Conservation (phyloP, 2,113 vertebrate species). For the Desmodus rotundus region DNA sequence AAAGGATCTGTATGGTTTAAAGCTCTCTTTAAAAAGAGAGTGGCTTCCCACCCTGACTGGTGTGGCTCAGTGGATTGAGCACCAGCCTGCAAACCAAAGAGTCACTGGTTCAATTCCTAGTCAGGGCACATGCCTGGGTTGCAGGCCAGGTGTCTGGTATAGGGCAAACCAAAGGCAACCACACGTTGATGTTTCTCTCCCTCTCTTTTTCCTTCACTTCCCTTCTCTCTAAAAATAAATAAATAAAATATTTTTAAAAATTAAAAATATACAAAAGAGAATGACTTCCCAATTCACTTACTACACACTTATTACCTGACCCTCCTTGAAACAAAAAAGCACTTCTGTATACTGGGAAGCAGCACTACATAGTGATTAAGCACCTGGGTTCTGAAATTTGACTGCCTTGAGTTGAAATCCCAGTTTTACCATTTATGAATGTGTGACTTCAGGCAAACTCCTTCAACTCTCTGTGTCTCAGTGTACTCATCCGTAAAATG, state of each 20-base stretch:
- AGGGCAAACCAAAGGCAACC: no score
- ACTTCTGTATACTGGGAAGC: not conserved
- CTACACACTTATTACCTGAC: not conserved
- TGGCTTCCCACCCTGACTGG: not conserved
- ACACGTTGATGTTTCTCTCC: no score
- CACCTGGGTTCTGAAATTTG: not conserved
- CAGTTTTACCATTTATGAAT: not conserved
- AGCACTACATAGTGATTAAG: not conserved
- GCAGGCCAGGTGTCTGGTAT: no score
- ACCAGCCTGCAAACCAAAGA: no score
- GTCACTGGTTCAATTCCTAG: no score
- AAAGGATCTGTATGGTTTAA: not conserved
- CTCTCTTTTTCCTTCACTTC: no score
- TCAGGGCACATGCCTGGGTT: no score
- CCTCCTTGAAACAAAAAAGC: not conserved
- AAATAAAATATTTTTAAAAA: no score
- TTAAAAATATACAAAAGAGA: not conserved
- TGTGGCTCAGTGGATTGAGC: no score
- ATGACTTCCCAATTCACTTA: not conserved
- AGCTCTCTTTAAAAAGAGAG: not conserved
- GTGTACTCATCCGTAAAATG: constrained; percentile 11
- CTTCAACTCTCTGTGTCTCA: not conserved
- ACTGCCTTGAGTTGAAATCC: not conserved
- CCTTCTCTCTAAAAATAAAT: no score
- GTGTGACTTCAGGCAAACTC: not conserved